Evolutionary conservation across 2,888 invertebrate genomes (phyloP).

Genomic region (Megastigmus dorsalis): DNA sequence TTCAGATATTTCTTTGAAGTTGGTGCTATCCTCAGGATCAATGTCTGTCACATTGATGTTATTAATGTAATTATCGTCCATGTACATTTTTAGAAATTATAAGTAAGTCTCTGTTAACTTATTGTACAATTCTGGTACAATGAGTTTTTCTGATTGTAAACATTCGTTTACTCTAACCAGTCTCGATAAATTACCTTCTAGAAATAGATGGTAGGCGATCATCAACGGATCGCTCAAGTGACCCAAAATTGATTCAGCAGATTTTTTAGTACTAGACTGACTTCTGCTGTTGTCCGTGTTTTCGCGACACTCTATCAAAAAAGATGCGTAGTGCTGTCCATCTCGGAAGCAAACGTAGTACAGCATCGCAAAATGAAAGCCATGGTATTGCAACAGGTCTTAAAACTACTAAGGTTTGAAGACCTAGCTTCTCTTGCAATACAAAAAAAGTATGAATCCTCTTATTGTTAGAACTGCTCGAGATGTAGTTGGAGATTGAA

Average conservation of each 20-base stretch:
- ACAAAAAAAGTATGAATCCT: neutral
- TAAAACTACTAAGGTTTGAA: neutral
- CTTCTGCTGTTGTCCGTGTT: neutral
- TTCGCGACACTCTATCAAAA: neutral
- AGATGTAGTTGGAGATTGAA: conserved; percentile 1
- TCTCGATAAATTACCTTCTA: neutral
- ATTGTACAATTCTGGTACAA: neutral
- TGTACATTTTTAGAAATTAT: conserved; percentile 9
- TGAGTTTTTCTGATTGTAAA: neutral
- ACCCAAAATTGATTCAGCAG: no score
- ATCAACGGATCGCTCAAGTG: neutral
- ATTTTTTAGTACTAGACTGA: neutral
- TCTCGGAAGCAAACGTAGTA: neutral
- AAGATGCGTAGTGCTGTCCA: neutral
- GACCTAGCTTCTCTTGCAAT: neutral
- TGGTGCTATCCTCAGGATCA: neutral
- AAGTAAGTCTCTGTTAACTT: neutral
- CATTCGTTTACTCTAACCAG: neutral
- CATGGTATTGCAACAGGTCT: neutral
- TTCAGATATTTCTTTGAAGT: neutral
- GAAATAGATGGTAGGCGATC: neutral
- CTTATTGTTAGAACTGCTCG: neutral
- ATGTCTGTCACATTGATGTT: neutral
- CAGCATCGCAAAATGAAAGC: neutral
- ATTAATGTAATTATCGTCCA: neutral